Conservation (phyloP, 2,113 vertebrate genomes). For the Gambusia holbrooki region DNA sequence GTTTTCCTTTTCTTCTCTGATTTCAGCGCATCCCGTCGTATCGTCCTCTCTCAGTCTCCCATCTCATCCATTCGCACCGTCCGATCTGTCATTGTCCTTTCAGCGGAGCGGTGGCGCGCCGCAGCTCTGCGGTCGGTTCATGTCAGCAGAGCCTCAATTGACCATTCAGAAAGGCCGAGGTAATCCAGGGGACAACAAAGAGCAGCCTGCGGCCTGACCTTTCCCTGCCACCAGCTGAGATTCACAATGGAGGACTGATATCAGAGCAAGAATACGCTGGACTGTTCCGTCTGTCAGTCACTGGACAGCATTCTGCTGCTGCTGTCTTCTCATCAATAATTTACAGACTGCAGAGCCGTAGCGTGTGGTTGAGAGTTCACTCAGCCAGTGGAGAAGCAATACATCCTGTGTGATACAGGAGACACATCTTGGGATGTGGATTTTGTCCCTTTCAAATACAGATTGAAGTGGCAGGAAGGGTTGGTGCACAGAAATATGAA, state of each 20-base stretch:
- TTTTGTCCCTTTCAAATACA: neutral
- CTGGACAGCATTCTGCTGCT: neutral
- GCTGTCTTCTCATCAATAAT: slow-evolving; percentile 47
- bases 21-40: neutral
- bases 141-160: slow-evolving; percentile 25
- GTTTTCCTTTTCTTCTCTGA: no score
- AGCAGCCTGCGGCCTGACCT: slow-evolving; percentile 32
- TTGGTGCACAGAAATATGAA: no score
- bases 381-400: neutral
- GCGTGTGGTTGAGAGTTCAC: neutral
- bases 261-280: neutral
- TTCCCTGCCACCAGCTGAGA: slow-evolving; percentile 28
- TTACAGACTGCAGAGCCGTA: slow-evolving; percentile 11
- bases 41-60: neutral
- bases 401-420: neutral
- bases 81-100: slow-evolving; percentile 18
- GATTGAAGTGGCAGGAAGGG: no score
- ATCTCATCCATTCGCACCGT: slow-evolving; percentile 14
- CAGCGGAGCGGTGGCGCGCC: slow-evolving; percentile 26
- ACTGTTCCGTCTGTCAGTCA: slow-evolving; percentile 9
- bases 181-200: slow-evolving; percentile 10
- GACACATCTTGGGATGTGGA: neutral
- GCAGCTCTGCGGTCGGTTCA: slow-evolving; percentile 14
- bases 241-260: slow-evolving; percentile 29
- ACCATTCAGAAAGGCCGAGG: slow-evolving; percentile 16